Conservation (phyloP, 2,113 vertebrate species). For the Pseudorasbora parva region DNA sequence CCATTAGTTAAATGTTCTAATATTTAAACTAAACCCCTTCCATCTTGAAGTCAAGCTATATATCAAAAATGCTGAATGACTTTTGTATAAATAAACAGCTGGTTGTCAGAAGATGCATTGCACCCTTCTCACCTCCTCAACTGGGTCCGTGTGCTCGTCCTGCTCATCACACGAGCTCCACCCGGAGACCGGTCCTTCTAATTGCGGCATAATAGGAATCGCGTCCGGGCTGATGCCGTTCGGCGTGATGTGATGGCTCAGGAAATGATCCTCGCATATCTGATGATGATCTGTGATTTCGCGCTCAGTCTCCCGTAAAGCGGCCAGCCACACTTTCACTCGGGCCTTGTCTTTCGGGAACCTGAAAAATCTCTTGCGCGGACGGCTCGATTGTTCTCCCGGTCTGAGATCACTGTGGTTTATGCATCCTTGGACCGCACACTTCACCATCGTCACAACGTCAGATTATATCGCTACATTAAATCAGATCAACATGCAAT, state of each 20-base stretch:
- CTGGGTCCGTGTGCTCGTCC: constrained; percentile 52
- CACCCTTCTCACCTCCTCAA: neutral
- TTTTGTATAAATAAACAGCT: neutral
- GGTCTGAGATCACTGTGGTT: constrained; percentile 53
- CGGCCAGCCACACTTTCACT: constrained; percentile 75
- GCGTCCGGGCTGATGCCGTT: constrained; percentile 66
- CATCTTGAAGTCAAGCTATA: no score
- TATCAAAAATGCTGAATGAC: neutral
- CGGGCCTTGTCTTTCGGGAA: constrained; percentile 62
- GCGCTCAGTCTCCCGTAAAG: constrained; percentile 69
- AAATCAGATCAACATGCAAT: neutral
- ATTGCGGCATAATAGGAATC: constrained; percentile 75
- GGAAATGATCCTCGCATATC: constrained; percentile 80
- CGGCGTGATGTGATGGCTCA: constrained; percentile 69
- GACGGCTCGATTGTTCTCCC: constrained; percentile 22
- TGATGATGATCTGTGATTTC: constrained; percentile 54
- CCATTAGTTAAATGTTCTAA: neutral
- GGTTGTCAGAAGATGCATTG: neutral
- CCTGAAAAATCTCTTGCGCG: constrained; percentile 62
- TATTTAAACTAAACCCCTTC: no score
- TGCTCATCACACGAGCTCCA: constrained; percentile 36
- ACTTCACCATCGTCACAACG: constrained; percentile 60
- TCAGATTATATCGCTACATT: neutral
- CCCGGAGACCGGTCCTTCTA: constrained; percentile 60
- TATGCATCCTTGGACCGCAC: constrained; percentile 60